Evolutionary conservation across 2,113 vertebrate species (phyloP).

Genomic region (Acinonyx jubatus): DNA sequence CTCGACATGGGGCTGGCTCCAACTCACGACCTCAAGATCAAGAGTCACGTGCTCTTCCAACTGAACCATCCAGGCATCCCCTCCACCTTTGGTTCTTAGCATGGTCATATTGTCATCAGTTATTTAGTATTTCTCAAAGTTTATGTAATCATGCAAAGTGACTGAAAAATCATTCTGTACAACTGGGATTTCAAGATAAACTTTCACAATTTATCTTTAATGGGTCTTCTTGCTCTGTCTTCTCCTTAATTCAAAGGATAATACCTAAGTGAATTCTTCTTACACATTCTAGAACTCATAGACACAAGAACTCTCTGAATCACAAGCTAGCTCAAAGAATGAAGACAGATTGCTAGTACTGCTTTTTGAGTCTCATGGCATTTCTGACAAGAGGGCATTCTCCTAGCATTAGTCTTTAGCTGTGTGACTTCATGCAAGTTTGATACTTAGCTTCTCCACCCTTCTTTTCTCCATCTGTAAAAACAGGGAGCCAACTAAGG

Average conservation of each 20-base stretch:
- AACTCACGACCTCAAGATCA: background rate
- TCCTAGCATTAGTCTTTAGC: background rate
- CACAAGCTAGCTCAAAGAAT: background rate
- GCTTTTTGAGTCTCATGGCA: background rate
- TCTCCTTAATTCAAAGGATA: conserved; percentile 37
- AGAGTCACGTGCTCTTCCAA: background rate
- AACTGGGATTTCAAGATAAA: background rate
- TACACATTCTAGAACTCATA: conserved; percentile 22
- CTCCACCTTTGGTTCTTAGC: conserved; percentile 16
- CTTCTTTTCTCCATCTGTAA: background rate
- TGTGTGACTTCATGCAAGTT: background rate
- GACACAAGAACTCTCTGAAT: background rate
- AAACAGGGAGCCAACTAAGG: background rate
- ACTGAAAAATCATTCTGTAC: conserved; percentile 10
- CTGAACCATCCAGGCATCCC: background rate
- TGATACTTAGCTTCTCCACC: background rate
- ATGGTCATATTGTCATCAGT: background rate
- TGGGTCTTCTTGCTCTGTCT: background rate
- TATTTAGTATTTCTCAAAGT: conserved; percentile 49
- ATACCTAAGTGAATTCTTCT: background rate
- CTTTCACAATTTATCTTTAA: background rate
- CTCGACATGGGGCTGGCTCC: background rate
- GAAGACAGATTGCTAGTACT: background rate
- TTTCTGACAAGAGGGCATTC: conserved; percentile 18
- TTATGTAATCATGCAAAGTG: conserved; percentile 21